Conservation (phyloP, 2,113 vertebrate species). For the Tragelaphus strepsiceros region DNA sequence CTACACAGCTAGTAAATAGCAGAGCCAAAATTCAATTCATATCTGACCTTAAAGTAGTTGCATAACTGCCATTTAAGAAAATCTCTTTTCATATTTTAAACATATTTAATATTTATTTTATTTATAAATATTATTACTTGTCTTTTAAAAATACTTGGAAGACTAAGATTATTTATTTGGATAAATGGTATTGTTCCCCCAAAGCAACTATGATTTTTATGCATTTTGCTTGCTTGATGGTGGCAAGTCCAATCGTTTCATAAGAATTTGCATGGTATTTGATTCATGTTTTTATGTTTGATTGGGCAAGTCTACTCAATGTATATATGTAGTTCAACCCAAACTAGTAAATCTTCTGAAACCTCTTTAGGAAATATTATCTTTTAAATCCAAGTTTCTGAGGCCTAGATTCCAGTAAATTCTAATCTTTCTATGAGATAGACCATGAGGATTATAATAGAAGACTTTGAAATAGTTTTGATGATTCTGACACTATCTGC, state of each 20-base stretch:
- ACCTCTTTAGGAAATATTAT: not conserved
- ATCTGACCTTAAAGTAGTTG: not conserved
- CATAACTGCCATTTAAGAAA: not conserved
- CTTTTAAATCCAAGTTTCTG: slow-evolving; percentile 7
- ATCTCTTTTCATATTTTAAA: not conserved
- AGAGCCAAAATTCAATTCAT: not conserved
- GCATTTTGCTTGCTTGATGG: not conserved
- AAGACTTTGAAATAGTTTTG: slow-evolving; percentile 14
- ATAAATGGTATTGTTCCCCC: not conserved
- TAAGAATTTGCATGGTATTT: not conserved
- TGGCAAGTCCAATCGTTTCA: not conserved
- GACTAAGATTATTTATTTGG: not conserved
- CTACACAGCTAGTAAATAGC: not conserved
- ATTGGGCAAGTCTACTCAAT: not conserved
- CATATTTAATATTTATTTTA: not conserved
- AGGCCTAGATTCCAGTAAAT: not conserved
- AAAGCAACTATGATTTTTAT: not conserved
- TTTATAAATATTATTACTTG: not conserved
- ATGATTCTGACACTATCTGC: not conserved
- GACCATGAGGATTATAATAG: not conserved
- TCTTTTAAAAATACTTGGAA: not conserved
- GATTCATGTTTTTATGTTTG: not conserved
- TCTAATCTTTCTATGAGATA: not conserved
- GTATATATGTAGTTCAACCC: not conserved
- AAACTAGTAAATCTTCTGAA: slow-evolving; percentile 24